These are phyloP conservation scores for Nasonovia ribisnigri DNA, from an alignment of 2,888 invertebrate species.

Conservation along the genomic window DNA sequence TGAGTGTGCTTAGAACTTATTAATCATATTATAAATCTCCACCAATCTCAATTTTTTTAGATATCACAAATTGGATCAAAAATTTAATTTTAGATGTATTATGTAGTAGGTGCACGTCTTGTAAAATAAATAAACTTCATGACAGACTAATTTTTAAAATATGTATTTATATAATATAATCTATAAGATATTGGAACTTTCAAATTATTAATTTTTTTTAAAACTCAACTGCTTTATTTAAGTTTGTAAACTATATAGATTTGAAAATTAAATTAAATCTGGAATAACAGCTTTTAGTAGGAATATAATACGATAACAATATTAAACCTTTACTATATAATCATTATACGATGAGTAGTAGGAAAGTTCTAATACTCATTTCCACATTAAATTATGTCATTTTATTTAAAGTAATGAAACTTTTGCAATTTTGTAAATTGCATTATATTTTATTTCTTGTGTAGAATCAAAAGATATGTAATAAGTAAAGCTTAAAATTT, in stretches of 20 bases:
- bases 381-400: not conserved
- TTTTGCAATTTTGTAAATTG: not conserved
- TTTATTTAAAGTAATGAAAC: not conserved
- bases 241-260: not conserved
- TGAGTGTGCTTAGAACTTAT: not conserved
- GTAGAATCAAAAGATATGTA: not conserved
- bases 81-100: not conserved
- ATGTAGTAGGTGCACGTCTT: not conserved
- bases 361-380: not conserved
- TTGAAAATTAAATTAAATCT: not conserved
- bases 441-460: not conserved
- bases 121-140: not conserved
- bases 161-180: not conserved
- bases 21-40: not conserved
- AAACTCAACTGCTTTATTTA: not conserved
- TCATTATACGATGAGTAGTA: not conserved
- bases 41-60: not conserved
- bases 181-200: not conserved
- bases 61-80: not conserved
- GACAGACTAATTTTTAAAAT: not conserved
- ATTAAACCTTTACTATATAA: not conserved
- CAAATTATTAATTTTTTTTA: not conserved
- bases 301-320: not conserved
- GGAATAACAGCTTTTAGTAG: not conserved
- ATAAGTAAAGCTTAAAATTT: not conserved